Evolutionary conservation across 2,888 invertebrate species (phyloP), one percentile per base, ranked within the genome.

Genomic region (Tachina grossa): DNA sequence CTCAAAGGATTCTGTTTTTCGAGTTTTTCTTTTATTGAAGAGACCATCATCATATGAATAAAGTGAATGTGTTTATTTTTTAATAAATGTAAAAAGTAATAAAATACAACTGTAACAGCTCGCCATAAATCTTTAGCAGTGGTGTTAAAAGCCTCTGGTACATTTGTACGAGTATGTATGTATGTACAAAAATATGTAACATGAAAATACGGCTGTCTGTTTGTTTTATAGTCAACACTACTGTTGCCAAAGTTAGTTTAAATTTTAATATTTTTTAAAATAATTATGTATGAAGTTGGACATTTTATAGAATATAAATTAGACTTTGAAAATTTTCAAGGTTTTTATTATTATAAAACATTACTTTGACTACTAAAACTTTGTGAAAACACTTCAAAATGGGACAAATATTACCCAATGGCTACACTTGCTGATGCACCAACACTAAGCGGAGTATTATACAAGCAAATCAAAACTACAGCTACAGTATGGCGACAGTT

Each of bases 61-160:
- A 45, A 2, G 31, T 45, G 16, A 45, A 59, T 78, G 31, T 22
- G 9, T 47, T 68, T 66, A 31, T 31, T 6, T 13, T 78, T 31
- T 11, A 11, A 11, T 55, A 22, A 55, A 55, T 19, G 39, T 39
- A 55, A 19, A 63, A 69, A n/a, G 19, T 16, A 47, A 51, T 63
- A 68, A n/a, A 81, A 78, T 68, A 78, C 63, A 85, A 81, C 74
- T 74, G 68, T 77, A 57, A 19, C 69, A 68, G 74, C 77, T 69
- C 68, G 31, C 71, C 39, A 77, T 81, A 84, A 84, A 80, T 84
- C 79, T 76, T 66, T 51, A 45, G 11, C 72, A 77, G 47, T 74
- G 55, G 47, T 74, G 55, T 77, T 68, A 63, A 55, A 77, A 81
- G 81, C 84, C 84, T 76, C 59, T 78, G 39, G 22, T 71, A 65